These are phyloP conservation scores for Yoshiicerus persimilis DNA, from an alignment of 1,140 invertebrate species.

Conservation along the genomic window DNA sequence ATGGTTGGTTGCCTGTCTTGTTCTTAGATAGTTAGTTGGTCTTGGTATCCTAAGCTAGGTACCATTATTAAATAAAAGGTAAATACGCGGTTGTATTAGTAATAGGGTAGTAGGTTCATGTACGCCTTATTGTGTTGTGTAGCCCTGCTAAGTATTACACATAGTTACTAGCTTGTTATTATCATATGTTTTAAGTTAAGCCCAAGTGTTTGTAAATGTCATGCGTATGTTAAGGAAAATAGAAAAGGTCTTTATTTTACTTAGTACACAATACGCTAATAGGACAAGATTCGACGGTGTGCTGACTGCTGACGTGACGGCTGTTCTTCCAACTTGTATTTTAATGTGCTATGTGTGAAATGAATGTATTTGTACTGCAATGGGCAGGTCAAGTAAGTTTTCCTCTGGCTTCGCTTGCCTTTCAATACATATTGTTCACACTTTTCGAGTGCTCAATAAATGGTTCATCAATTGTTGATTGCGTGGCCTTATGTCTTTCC, in stretches of 20 bases:
- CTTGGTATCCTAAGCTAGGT: neutral
- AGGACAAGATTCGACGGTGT: neutral
- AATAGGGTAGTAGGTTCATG: neutral
- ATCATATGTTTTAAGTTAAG: neutral
- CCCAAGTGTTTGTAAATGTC: neutral
- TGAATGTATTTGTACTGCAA: neutral
- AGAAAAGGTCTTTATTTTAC: neutral
- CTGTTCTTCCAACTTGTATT: neutral
- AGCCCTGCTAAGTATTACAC: too few relatives aligned
- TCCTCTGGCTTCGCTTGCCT: neutral
- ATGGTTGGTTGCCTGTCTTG: too few relatives aligned
- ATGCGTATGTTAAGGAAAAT: neutral
- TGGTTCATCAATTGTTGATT: constrained; percentile 9
- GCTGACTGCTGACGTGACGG: neutral
- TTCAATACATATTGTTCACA: neutral
- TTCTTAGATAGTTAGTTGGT: too few relatives aligned
- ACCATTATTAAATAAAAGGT: neutral
- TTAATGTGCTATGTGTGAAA: neutral
- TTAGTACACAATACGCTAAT: neutral
- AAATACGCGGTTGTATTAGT: neutral
- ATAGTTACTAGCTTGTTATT: neutral
- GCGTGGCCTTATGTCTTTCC: neutral
- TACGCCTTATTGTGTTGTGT: neutral
- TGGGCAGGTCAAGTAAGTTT: neutral
- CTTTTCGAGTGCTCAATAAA: neutral